A percentile compares a stretch with the other conserved stretches of the same genome.
These are phyloP conservation scores for Eulemur albifrons DNA, from an alignment of 2,797 vertebrate genomes.

Conservation along the genomic window DNA sequence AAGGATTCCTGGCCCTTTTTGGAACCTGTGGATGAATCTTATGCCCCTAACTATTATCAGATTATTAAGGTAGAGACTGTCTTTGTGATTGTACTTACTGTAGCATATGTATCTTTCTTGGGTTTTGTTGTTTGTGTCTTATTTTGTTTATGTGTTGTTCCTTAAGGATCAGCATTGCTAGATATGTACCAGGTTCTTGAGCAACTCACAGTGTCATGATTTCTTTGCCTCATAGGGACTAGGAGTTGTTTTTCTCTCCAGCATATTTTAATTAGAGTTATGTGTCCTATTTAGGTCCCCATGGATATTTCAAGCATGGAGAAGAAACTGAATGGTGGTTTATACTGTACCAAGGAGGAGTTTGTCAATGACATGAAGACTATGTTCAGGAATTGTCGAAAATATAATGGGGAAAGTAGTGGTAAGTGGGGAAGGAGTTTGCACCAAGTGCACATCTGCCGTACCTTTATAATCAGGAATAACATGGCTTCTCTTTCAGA, in stretches of 20 bases:
- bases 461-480: background rate
- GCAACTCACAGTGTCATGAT: background rate
- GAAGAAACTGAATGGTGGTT: slow-evolving; percentile 94
- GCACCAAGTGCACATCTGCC: background rate
- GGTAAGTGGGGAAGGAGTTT: slow-evolving; percentile 86
- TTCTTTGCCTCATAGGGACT: background rate
- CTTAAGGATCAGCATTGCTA: background rate
- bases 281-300: slow-evolving; percentile 88
- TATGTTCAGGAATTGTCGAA: slow-evolving; percentile 97
- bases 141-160: background rate
- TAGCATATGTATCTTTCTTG: background rate
- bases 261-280: background rate
- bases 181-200: background rate
- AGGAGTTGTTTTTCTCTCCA: background rate
- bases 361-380: slow-evolving; percentile 97
- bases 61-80: slow-evolving; percentile 92
- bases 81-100: background rate
- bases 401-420: slow-evolving; percentile 97
- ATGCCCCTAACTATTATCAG: slow-evolving; percentile 97
- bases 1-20: slow-evolving; percentile 99
- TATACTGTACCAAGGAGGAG: slow-evolving; percentile 96
- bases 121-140: background rate
- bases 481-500: background rate
- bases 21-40: slow-evolving; percentile 98
- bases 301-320: slow-evolving; percentile 99